These are phyloP conservation scores for Macropis europaea DNA, from an alignment of 2,888 invertebrate species.

Conservation along the genomic window DNA sequence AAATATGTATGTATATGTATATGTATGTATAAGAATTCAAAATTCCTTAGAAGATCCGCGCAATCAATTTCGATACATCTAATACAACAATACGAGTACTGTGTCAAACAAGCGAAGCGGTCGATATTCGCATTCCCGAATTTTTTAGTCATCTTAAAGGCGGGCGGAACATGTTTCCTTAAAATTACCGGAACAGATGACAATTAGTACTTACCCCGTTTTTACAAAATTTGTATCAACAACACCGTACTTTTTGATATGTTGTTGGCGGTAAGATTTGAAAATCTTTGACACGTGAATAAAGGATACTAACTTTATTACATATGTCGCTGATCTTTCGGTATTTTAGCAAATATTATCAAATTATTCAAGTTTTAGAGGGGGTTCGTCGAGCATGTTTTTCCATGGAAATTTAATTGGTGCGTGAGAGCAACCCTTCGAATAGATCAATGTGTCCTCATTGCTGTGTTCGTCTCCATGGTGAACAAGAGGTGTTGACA, in stretches of 20 bases:
- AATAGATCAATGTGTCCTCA: conserved; percentile 56
- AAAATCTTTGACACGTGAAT: background rate
- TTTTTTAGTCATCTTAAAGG: background rate
- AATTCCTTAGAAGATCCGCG: background rate
- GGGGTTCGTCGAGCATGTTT: background rate
- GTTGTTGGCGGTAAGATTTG: background rate
- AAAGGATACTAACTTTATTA: background rate
- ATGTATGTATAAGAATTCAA: background rate
- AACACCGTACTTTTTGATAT: background rate
- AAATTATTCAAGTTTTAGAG: background rate
- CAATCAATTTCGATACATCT: background rate
- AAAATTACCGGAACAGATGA: background rate
- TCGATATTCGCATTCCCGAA: too few species aligned
- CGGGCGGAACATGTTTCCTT: background rate
- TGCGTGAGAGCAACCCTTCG: background rate
- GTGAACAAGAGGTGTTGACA: conserved; percentile 44
- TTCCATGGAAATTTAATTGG: background rate
- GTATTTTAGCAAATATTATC: background rate
- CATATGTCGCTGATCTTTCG: background rate
- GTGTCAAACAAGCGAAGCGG: background rate
- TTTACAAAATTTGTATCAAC: background rate
- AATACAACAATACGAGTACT: background rate
- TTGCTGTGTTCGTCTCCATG: conserved; percentile 55
- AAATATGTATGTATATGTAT: background rate
- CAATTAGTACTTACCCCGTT: background rate